These are phyloP conservation scores for Drosophila tsacasi DNA, from an alignment of 1,140 invertebrate genomes.

Conservation along the genomic window DNA sequence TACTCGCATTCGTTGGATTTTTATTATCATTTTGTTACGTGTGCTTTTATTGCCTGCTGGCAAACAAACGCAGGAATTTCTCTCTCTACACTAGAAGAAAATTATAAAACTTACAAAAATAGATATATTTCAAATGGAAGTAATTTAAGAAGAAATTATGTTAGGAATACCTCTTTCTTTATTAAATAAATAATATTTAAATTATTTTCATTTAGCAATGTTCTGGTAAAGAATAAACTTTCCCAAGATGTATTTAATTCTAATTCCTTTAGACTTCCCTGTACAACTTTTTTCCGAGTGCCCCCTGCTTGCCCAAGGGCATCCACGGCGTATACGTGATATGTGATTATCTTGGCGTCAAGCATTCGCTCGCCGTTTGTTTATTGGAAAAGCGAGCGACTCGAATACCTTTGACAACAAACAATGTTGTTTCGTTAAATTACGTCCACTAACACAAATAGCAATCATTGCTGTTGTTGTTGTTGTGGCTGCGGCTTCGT, in stretches of 20 bases:
- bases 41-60: slow-evolving; percentile 71
- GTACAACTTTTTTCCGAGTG: not conserved
- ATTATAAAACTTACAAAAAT: not conserved
- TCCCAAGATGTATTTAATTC: not conserved
- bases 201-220: not conserved
- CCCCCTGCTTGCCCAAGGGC: slow-evolving; percentile 19
- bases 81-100: not conserved
- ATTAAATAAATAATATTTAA: not conserved
- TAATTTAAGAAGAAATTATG: too few species aligned
- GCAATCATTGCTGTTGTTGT: slow-evolving; percentile 25
- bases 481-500: not conserved
- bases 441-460: slow-evolving; percentile 36
- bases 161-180: not conserved
- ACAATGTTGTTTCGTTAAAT: slow-evolving; percentile 52
- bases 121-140: not conserved
- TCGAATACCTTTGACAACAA: slow-evolving; percentile 52
- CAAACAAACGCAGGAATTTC: slow-evolving; percentile 43
- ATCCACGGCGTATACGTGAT: slow-evolving; percentile 71
- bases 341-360: slow-evolving; percentile 70
- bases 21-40: slow-evolving; percentile 83
- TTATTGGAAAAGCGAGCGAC: slow-evolving; percentile 23
- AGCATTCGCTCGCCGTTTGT: slow-evolving; percentile 39
- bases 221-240: too few species aligned
- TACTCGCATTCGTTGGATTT: slow-evolving; percentile 61
- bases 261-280: too few species aligned